Evolutionary conservation across 2,113 vertebrate genomes (phyloP), one percentile per base, ranked within the genome.

Genomic region (Porphyrio hochstetteri): DNA sequence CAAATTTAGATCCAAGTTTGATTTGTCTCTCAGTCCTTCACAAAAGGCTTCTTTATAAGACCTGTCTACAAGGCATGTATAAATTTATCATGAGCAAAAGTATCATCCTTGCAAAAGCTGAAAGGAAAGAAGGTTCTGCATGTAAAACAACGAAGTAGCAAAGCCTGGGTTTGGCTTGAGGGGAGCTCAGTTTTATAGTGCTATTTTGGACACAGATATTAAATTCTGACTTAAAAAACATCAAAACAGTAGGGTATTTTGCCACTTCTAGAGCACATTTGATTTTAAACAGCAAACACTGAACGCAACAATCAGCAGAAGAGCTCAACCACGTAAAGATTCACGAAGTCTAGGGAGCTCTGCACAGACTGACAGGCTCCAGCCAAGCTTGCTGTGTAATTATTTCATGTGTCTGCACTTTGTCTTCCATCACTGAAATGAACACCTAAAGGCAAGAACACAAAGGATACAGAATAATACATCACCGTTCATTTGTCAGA

Each of bases 391-490:
- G 85, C 77, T 82, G 65, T 67, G 13, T 38, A 83, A 96, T 92
- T 57, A 40, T 68, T 95, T 95, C 89, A 78, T 55, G 91, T 82
- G 92, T 25, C 63, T 88, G 93, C 75, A 68, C 92, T 96, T 92
- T 81, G 88, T 90, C 95, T 97, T 79, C 76, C 90, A 86, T 90
- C 93, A 75, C 91, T 92, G 93, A 95, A 97, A 98, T 16, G 87
- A 94, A 80, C 90, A 97, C 96, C 97, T 96, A 8, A 87, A 96
- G 97, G 96, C 90, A 95, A 80, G 82, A 91, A 95, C 89, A 92
- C 75, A 85, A 94, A 94, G 92, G 94, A 88, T 57, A 83, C 89
- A 90, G 80, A 96, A 61, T 83, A 92, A 92, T 42, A 78, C 68
- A 95, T 96, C 94, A 67, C 14, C 36, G 48, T 17, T 87, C 83